Percentiles rank a stretch among this genome's conserved stretches.
These are phyloP conservation scores for Drosophila stalkeri DNA, from an alignment of 2,888 invertebrate genomes.

Conservation along the genomic window DNA sequence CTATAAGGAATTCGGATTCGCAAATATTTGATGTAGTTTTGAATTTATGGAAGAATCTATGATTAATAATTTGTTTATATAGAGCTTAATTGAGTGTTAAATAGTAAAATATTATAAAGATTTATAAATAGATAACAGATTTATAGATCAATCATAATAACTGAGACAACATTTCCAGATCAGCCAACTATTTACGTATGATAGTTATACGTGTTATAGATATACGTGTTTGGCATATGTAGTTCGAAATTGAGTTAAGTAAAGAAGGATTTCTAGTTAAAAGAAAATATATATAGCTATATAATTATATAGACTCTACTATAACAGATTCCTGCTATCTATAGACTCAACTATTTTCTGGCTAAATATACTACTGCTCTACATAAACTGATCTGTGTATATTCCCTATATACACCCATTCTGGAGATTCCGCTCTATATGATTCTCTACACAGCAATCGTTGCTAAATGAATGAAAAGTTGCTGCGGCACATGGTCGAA, in stretches of 20 bases:
- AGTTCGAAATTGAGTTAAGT: not conserved
- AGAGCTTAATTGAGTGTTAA: not conserved
- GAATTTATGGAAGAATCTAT: not conserved
- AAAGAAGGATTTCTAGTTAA: not conserved
- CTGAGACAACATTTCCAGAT: not conserved
- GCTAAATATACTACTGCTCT: not conserved
- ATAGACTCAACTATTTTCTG: not conserved
- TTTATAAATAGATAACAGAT: not conserved
- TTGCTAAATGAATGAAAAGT: constrained; percentile 20
- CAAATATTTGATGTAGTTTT: not conserved
- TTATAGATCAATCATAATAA: not conserved
- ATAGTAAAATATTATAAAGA: not conserved
- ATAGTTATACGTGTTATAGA: not conserved
- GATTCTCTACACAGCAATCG: constrained; percentile 16
- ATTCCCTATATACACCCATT: not conserved
- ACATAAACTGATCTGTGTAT: not conserved
- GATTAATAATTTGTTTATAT: constrained; percentile 3
- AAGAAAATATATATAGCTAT: not conserved
- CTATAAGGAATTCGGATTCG: not conserved
- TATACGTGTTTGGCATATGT: not conserved
- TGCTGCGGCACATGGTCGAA: constrained; percentile 47
- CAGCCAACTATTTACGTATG: not conserved
- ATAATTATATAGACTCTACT: not conserved
- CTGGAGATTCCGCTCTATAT: constrained; percentile 37
- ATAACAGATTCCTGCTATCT: not conserved